phyloP scores from a whole-genome alignment of 2,113 vertebrate species.

The Polypterus senegalus region DNA sequence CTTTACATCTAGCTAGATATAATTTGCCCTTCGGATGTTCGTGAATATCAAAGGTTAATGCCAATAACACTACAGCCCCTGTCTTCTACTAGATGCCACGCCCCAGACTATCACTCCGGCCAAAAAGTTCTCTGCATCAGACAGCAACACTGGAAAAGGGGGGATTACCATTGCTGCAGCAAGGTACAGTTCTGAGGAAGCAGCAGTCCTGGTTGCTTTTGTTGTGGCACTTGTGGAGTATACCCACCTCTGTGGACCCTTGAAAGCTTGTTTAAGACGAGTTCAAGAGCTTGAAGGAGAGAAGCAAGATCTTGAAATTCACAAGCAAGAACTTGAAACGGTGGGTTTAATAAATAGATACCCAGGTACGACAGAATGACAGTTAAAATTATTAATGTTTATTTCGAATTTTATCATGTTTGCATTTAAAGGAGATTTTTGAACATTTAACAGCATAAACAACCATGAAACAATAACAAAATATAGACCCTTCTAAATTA shows the following conservation, averaged over 20 bases:
- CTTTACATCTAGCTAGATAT: too few species aligned
- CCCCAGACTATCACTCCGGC: slow-evolving; percentile 17
- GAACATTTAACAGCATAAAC: too few species aligned
- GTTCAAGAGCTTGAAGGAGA: slow-evolving; percentile 12
- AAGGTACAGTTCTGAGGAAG: slow-evolving; percentile 20
- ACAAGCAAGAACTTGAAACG: slow-evolving; percentile 4
- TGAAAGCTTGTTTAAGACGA: slow-evolving; percentile 11
- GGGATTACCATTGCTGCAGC: slow-evolving; percentile 19
- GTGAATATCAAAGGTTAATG: too few species aligned
- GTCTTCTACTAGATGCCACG: slow-evolving; percentile 14
- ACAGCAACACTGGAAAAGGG: slow-evolving; percentile 10
- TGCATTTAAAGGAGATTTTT: too few species aligned
- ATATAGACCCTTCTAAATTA: too few species aligned
- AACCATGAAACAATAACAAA: too few species aligned
- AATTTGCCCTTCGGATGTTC: too few species aligned
- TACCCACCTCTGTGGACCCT: slow-evolving; percentile 15
- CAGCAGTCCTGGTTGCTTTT: slow-evolving; percentile 17
- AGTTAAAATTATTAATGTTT: too few species aligned
- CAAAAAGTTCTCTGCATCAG: slow-evolving; percentile 13
- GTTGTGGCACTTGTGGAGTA: slow-evolving; percentile 20
- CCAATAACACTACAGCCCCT: too few species aligned
- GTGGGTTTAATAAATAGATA: not conserved
- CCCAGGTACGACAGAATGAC: too few species aligned
- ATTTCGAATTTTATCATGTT: too few species aligned
- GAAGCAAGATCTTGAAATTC: slow-evolving; percentile 12